phyloP scores from a whole-genome alignment of 1,140 invertebrate species.

The Lepidurus arcticus region DNA sequence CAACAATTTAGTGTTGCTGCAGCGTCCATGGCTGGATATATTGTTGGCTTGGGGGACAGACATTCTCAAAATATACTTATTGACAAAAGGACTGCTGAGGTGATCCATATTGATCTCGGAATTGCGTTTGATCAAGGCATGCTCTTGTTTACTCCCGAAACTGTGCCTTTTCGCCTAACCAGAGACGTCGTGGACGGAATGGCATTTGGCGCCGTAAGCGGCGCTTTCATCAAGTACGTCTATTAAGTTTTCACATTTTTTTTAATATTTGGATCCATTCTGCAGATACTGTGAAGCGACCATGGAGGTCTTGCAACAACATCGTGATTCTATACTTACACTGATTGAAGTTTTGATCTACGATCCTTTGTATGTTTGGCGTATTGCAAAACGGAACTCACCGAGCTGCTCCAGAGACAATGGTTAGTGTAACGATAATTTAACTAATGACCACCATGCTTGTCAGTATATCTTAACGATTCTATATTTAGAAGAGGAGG shows the following conservation, averaged over 20 bases:
- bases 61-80: slow-evolving; percentile 89
- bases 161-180: slow-evolving; percentile 85
- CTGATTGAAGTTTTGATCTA: slow-evolving; percentile 88
- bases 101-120: slow-evolving; percentile 52
- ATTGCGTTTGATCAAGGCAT: slow-evolving; percentile 93
- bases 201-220: not conserved
- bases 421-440: not conserved
- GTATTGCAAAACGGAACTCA: slow-evolving; percentile 52
- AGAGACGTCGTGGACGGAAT: slow-evolving; percentile 44
- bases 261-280: slow-evolving; percentile 47
- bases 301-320: slow-evolving; percentile 70
- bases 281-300: slow-evolving; percentile 78
- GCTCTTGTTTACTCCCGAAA: slow-evolving; percentile 76
- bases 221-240: not conserved
- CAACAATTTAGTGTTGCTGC: slow-evolving; percentile 78
- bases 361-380: slow-evolving; percentile 87
- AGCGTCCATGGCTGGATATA: slow-evolving; percentile 84
- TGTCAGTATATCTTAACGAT: not conserved
- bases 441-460: not conserved
- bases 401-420: slow-evolving; percentile 43
- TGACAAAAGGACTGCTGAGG: slow-evolving; percentile 79
- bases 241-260: not conserved
- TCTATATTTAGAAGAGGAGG: slow-evolving; percentile 42
- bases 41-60: slow-evolving; percentile 85
- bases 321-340: slow-evolving; percentile 74